Evolutionary conservation across 2,797 vertebrate species (phyloP).

Genomic region (Gobionotothen gibberifrons): DNA sequence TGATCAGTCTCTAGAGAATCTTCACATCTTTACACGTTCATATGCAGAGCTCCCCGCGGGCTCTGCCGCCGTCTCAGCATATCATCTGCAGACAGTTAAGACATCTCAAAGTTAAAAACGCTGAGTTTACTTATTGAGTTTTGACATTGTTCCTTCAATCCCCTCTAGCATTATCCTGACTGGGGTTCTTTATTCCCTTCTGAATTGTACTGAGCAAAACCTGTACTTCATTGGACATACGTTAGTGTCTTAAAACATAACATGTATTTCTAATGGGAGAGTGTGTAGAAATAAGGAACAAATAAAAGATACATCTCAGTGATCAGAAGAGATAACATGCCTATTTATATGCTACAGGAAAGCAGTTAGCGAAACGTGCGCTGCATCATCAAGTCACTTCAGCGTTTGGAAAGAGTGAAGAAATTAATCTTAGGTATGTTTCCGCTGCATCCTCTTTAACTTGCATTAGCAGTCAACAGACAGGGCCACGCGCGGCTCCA

Average conservation of each 20-base stretch:
- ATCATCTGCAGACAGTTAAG: conserved; percentile 39
- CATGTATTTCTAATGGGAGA: not conserved
- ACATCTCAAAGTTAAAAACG: conserved; percentile 14
- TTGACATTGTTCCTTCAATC: conserved; percentile 21
- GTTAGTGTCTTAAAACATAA: not conserved
- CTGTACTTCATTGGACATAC: not conserved
- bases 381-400: conserved; percentile 8
- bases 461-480: conserved; percentile 64
- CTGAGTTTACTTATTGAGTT: conserved; percentile 22
- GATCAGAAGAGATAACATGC: not conserved
- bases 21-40: conserved; percentile 16
- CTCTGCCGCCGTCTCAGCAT: conserved; percentile 22
- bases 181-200: conserved; percentile 15
- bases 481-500: conserved; percentile 42
- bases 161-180: not conserved
- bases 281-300: not conserved
- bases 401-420: conserved; percentile 8
- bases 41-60: conserved; percentile 30
- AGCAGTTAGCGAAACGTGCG: not conserved
- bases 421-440: conserved; percentile 34
- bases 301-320: not conserved
- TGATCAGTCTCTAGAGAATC: conserved; percentile 52
- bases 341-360: conserved; percentile 8
- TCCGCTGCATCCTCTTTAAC: conserved; percentile 35
- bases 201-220: conserved; percentile 11